A percentile compares a stretch with the other conserved stretches of the same genome.
phyloP scores from a whole-genome alignment of 1,140 invertebrate genomes.

The Zaprionus nigranus region DNA sequence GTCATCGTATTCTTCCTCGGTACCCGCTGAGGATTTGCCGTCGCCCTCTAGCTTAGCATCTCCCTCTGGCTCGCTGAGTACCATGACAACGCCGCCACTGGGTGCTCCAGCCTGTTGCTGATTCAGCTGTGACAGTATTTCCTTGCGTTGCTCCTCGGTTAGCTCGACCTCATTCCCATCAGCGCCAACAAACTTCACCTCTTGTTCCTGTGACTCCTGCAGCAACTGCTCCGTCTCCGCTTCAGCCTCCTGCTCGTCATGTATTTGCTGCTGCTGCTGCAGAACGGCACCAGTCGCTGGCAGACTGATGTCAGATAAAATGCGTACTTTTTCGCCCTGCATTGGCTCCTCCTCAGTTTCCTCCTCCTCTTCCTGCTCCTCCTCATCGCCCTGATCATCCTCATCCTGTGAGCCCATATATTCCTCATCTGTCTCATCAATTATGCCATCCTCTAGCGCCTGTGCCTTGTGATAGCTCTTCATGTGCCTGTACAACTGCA shows the following conservation, averaged over 20 bases:
- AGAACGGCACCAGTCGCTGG: conserved; percentile 69
- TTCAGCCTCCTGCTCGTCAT: conserved; percentile 73
- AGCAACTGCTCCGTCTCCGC: conserved; percentile 46
- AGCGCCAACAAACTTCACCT: conserved; percentile 78
- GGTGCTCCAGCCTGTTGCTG: conserved; percentile 74
- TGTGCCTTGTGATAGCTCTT: conserved; percentile 87
- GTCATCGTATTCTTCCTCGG: conserved; percentile 76
- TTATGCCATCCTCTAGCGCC: conserved; percentile 87
- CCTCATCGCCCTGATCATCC: conserved; percentile 74
- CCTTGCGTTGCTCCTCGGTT: conserved; percentile 79
- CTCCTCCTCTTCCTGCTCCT: conserved; percentile 52
- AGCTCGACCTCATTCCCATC: conserved; percentile 82
- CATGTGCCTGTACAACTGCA: conserved; percentile 89
- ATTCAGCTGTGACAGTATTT: conserved; percentile 81
- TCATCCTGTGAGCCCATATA: conserved; percentile 81
- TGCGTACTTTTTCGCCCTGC: conserved; percentile 84
- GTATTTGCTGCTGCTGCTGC: conserved; percentile 58
- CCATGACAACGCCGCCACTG: conserved; percentile 82
- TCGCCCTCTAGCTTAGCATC: conserved; percentile 54
- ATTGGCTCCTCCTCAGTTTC: conserved; percentile 45
- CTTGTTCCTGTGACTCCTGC: conserved; percentile 53
- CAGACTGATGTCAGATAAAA: conserved; percentile 85
- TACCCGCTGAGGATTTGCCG: conserved; percentile 57
- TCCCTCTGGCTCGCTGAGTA: conserved; percentile 73
- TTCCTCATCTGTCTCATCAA: conserved; percentile 87